Evolutionary conservation across 2,113 vertebrate genomes (phyloP).

Genomic region (Taxidea taxus): DNA sequence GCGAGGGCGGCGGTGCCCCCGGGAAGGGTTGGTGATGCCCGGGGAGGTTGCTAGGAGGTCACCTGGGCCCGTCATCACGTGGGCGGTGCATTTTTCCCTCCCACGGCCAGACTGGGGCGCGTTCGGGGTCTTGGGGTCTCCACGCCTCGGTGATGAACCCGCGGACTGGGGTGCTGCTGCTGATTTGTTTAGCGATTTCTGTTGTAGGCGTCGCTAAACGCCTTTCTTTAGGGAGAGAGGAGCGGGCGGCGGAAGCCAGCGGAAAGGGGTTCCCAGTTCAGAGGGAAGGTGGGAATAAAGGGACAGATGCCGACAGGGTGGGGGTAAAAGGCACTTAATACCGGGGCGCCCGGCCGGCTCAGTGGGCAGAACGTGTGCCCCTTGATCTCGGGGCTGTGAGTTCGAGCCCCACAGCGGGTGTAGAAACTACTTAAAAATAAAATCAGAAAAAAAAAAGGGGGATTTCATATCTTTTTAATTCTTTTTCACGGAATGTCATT

Average conservation of each 20-base stretch:
- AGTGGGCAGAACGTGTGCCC: not conserved
- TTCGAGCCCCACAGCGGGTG: not conserved
- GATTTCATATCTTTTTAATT: not conserved
- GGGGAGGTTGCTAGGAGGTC: constrained; percentile 24
- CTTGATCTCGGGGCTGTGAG: not conserved
- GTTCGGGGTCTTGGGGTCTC: not conserved
- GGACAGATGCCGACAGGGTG: not conserved
- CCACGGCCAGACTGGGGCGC: not conserved
- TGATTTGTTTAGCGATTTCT: constrained; percentile 32
- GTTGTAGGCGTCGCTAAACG: not conserved
- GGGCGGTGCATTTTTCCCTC: not conserved
- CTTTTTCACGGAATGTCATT: not conserved
- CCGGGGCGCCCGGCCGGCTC: not conserved
- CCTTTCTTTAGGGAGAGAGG: not conserved
- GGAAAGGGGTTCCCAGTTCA: not conserved
- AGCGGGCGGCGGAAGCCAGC: not conserved
- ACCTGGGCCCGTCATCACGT: not conserved
- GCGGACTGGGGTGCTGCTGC: rapidly evolving
- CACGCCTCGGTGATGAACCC: not conserved
- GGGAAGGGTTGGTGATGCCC: not conserved
- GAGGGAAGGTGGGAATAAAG: not conserved
- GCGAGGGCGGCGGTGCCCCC: rapidly evolving
- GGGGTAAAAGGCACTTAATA: not conserved
- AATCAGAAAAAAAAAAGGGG: not conserved
- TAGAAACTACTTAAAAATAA: not conserved